Evolutionary conservation across 2,888 invertebrate genomes (phyloP).

Genomic region (Cantharis flavilabris): DNA sequence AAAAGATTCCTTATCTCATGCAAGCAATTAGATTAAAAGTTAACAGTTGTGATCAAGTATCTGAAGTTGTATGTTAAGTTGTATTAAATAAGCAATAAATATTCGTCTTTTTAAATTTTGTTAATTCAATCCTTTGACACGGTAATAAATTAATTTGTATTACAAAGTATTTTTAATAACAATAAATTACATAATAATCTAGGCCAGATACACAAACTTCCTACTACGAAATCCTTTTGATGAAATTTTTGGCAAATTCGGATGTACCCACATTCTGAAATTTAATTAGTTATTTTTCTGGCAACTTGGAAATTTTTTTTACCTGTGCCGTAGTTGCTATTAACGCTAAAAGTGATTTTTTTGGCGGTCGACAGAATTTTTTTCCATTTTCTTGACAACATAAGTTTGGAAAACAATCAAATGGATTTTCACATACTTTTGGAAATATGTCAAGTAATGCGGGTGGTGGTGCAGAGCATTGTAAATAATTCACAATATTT

Average conservation of each 20-base stretch:
- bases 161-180: conserved; percentile 11
- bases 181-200: conserved; percentile 21
- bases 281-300: not conserved
- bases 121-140: conserved; percentile 8
- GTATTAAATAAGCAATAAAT: not conserved
- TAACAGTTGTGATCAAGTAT: conserved; percentile 4
- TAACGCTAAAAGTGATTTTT: conserved; percentile 69
- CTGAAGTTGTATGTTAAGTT: conserved; percentile 4
- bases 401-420: conserved; percentile 80
- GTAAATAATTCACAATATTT: conserved; percentile 65
- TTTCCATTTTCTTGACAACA: conserved; percentile 78
- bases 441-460: conserved; percentile 72
- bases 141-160: conserved; percentile 34
- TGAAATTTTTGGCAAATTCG: conserved; percentile 33
- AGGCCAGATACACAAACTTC: not conserved
- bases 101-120: not conserved
- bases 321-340: conserved; percentile 68
- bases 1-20: conserved; percentile 68
- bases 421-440: conserved; percentile 68
- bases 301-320: conserved; percentile 23
- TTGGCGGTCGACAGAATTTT: conserved; percentile 74
- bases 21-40: conserved; percentile 61
- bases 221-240: conserved; percentile 35
- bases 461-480: conserved; percentile 73
- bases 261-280: conserved; percentile 39